Percentiles rank a stretch among this genome's conserved stretches.
Evolutionary conservation across 2,113 vertebrate species (phyloP).

Genomic region (Peromyscus maniculatus): DNA sequence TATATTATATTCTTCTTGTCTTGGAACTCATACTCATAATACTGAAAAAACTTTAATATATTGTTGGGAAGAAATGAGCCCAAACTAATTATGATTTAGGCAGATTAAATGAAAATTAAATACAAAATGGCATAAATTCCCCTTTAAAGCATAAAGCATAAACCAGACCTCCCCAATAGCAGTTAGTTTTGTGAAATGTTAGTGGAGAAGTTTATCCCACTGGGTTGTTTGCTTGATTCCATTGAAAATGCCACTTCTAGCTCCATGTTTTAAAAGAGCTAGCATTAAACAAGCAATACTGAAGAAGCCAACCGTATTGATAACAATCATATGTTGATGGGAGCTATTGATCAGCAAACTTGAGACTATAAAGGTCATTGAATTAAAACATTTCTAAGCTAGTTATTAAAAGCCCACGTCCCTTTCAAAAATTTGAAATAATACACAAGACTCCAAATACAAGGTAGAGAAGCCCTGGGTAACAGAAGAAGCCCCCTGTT

Average conservation of each 20-base stretch:
- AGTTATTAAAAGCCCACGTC: background rate
- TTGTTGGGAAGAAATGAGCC: background rate
- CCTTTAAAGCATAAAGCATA: background rate
- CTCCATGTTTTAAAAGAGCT: constrained; percentile 21
- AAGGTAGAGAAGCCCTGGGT: background rate
- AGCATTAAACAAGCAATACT: background rate
- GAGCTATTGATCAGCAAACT: background rate
- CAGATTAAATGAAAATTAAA: background rate
- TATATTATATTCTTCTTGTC: background rate
- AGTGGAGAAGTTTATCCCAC: background rate
- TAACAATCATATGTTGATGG: background rate
- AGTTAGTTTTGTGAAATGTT: constrained; percentile 6
- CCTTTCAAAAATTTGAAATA: background rate
- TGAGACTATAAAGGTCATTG: background rate
- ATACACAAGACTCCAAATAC: background rate
- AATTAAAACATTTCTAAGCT: constrained; percentile 6
- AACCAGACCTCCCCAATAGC: background rate
- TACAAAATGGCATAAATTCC: background rate
- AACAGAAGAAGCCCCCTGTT: background rate
- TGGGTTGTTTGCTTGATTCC: background rate
- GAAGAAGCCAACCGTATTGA: background rate
- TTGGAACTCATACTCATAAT: background rate
- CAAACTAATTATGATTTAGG: constrained; percentile 35
- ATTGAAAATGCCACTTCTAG: constrained; percentile 10
- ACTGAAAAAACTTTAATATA: background rate